A percentile compares a stretch with the other conserved stretches of the same genome.
Conservation (phyloP, 2,888 invertebrate species). For the Resseliella maxima region DNA sequence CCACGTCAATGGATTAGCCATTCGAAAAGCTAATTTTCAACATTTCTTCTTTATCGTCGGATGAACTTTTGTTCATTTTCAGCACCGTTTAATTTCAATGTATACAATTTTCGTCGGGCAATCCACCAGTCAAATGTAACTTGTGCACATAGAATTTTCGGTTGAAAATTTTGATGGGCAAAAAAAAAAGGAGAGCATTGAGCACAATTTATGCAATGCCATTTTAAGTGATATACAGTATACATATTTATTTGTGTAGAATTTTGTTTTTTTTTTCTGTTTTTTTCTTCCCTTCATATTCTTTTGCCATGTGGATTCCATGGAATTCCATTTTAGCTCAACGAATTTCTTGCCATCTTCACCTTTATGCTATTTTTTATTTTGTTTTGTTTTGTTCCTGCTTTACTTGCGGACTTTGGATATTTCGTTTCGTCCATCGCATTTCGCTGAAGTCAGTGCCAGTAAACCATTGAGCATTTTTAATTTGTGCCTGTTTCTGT, state of each 20-base stretch:
- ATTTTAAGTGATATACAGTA: background rate
- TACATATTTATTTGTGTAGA: background rate
- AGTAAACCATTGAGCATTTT: too few species aligned
- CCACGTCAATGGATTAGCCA: slow-evolving; percentile 17
- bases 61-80: slow-evolving; percentile 11
- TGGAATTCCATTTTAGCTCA: background rate
- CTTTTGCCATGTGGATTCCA: background rate
- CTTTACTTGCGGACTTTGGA: background rate
- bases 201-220: background rate
- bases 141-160: background rate
- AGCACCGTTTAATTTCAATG: background rate
- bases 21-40: slow-evolving; percentile 3
- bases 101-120: background rate
- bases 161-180: background rate
- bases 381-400: too few species aligned
- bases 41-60: background rate
- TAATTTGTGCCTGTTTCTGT: background rate
- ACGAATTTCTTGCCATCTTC: background rate
- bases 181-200: background rate
- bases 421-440: background rate
- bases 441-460: too few species aligned
- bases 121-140: background rate
- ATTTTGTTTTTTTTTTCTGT: background rate
- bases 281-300: too few species aligned
- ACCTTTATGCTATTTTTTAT: background rate